Conservation (phyloP, 2,113 vertebrate species). For the Cettia cetti region DNA sequence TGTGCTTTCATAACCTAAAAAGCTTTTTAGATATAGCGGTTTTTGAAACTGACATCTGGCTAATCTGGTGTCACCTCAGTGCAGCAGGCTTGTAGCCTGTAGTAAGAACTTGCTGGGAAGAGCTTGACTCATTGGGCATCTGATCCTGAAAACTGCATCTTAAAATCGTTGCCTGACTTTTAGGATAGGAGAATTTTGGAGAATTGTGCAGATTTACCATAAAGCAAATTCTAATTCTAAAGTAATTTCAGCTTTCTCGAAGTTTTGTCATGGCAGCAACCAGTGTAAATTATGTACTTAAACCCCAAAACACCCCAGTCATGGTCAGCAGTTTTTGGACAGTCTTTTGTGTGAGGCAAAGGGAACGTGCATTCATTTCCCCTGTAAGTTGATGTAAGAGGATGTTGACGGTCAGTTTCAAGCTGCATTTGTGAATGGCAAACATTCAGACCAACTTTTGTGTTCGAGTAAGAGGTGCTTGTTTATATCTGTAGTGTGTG, state of each 20-base stretch:
- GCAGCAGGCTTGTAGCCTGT: background rate
- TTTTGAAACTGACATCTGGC: background rate
- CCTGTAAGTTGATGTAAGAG: background rate
- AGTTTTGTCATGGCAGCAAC: background rate
- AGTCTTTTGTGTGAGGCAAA: background rate
- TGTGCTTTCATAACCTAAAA: rapidly evolving
- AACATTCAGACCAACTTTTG: background rate
- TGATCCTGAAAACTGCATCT: background rate
- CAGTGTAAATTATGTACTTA: background rate
- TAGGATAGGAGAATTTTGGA: background rate
- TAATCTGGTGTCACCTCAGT: background rate
- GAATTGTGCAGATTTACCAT: background rate
- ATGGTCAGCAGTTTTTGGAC: background rate
- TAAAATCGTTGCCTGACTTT: rapidly evolving
- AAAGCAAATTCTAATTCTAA: background rate
- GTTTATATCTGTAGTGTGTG: background rate
- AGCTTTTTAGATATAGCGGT: background rate
- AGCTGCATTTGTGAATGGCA: background rate
- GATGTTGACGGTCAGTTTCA: rapidly evolving
- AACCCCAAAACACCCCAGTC: background rate
- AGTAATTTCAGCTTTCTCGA: background rate
- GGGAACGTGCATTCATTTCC: background rate
- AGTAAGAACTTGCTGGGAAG: background rate
- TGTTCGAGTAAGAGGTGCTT: background rate
- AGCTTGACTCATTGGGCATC: background rate